A percentile compares a stretch with the other conserved stretches of the same genome.
Conservation (phyloP, 1,140 invertebrate genomes). For the Ooceraea biroi region DNA sequence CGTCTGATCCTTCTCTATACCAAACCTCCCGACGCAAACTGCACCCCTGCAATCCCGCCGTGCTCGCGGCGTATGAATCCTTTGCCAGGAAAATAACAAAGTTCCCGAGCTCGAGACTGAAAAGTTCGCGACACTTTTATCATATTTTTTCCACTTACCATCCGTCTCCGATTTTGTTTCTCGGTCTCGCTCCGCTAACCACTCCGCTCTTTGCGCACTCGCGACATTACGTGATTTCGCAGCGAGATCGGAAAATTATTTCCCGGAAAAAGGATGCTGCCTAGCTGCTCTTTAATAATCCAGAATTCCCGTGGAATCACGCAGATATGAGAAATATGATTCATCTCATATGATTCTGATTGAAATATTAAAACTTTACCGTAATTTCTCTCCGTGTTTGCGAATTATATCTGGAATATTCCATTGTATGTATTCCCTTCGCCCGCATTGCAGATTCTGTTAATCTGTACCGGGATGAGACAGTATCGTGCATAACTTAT, state of each 20-base stretch:
- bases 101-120: slow-evolving; percentile 42
- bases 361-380: slow-evolving; percentile 13
- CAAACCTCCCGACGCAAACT: background rate
- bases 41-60: background rate
- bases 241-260: slow-evolving; percentile 18
- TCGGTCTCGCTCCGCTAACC: slow-evolving; percentile 7
- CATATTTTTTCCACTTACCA: slow-evolving; percentile 37
- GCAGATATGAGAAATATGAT: background rate
- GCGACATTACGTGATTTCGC: slow-evolving; percentile 9
- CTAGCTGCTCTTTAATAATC: background rate
- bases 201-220: background rate
- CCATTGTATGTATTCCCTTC: background rate
- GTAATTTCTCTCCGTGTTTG: background rate
- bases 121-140: slow-evolving; percentile 71
- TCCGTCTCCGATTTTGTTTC: background rate
- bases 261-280: background rate
- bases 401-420: background rate
- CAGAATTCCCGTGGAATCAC: background rate
- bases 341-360: background rate
- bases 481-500: slow-evolving; percentile 37
- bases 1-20: slow-evolving; percentile 37
- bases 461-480: background rate
- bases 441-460: slow-evolving; percentile 21
- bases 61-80: slow-evolving; percentile 71
- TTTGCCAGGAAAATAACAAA: slow-evolving; percentile 69